Evolutionary conservation across 1,140 invertebrate genomes (phyloP).

Genomic region (Brachionus calyciflorus): DNA sequence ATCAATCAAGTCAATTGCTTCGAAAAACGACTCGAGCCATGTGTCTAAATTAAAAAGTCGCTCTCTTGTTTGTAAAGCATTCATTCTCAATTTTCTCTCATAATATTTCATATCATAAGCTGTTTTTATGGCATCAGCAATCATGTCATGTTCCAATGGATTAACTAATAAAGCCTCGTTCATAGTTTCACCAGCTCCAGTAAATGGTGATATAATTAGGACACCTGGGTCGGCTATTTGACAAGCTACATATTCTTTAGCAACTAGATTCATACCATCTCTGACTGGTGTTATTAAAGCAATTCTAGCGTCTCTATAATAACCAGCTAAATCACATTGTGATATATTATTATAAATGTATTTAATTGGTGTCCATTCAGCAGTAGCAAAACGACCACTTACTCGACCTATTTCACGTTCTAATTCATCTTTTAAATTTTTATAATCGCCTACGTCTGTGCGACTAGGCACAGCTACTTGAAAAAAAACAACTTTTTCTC

Average conservation of each 20-base stretch:
- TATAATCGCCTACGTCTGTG: constrained; percentile 83
- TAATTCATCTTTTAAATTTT: constrained; percentile 83
- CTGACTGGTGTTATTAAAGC: constrained; percentile 79
- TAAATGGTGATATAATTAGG: constrained; percentile 81
- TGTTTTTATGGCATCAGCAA: constrained; percentile 78
- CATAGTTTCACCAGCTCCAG: constrained; percentile 69
- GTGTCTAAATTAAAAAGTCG: constrained; percentile 73
- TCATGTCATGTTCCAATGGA: constrained; percentile 81
- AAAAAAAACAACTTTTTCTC: constrained; percentile 73
- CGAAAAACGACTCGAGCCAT: constrained; percentile 82
- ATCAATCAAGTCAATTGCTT: constrained; percentile 49
- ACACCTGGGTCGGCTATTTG: constrained; percentile 80
- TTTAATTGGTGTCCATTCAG: constrained; percentile 83
- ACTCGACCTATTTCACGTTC: constrained; percentile 82
- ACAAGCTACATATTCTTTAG: constrained; percentile 87
- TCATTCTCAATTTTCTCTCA: constrained; percentile 77
- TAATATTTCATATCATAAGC: constrained; percentile 84
- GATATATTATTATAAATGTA: constrained; percentile 81
- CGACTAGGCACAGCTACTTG: constrained; percentile 83
- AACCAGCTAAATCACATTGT: constrained; percentile 77
- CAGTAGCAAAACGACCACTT: constrained; percentile 73
- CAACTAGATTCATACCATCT: constrained; percentile 88
- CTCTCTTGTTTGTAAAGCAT: constrained; percentile 74
- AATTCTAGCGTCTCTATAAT: constrained; percentile 75
- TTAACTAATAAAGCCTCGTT: constrained; percentile 79